Conservation (phyloP, 1,140 invertebrate genomes). For the Tetramorium parvispinum region DNA sequence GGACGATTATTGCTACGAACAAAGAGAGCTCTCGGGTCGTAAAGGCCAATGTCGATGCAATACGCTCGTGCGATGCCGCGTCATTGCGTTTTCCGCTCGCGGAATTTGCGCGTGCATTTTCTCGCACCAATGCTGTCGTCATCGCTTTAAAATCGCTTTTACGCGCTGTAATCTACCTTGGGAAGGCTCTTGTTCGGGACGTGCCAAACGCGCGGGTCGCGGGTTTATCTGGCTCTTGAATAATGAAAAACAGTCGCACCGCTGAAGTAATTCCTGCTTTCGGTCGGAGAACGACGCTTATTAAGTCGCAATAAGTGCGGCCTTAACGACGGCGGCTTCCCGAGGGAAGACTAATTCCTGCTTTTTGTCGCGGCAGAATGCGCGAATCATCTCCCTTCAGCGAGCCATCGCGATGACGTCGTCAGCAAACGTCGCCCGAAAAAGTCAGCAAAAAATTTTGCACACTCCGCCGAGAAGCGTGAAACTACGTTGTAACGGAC, state of each 20-base stretch:
- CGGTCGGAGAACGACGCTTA: conserved; percentile 31
- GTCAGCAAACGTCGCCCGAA: neutral
- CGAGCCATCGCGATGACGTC: conserved; percentile 33
- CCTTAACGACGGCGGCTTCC: conserved; percentile 17
- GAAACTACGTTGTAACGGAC: neutral
- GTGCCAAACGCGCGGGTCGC: neutral
- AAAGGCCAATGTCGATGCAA: neutral
- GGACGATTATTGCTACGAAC: conserved; percentile 18
- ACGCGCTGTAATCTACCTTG: conserved; percentile 12
- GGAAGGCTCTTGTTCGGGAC: neutral
- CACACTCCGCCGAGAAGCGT: neutral
- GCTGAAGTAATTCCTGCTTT: conserved; percentile 29
- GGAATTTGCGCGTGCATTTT: neutral
- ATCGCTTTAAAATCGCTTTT: conserved; percentile 64
- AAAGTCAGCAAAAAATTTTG: conserved; percentile 24
- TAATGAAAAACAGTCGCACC: conserved; percentile 19
- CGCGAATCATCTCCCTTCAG: conserved; percentile 45
- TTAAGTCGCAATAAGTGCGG: conserved; percentile 52
- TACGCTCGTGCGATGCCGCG: neutral
- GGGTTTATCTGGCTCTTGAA: conserved; percentile 27
- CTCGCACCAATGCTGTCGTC: neutral
- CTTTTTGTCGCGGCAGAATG: conserved; percentile 31
- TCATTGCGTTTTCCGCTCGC: neutral
- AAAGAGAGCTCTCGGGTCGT: neutral
- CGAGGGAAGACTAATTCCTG: conserved; percentile 48